phyloP scores from a whole-genome alignment of 2,888 invertebrate genomes.

The Dichetophora obliterata region DNA sequence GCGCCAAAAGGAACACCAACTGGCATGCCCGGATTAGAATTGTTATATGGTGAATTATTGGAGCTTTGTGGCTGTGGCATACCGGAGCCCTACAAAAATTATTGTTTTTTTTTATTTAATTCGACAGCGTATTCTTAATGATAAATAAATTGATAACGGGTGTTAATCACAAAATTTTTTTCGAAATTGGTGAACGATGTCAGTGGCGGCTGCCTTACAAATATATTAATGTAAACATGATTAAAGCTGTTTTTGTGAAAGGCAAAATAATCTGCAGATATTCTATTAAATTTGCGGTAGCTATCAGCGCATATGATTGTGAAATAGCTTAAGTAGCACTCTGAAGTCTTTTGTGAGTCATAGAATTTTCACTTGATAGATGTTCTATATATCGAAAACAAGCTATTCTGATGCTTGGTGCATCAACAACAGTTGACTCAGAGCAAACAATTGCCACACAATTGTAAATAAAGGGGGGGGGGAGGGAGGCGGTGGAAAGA shows the following conservation, averaged over 20 bases:
- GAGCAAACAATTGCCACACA: no score
- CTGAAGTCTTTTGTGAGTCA: no score
- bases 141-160: not conserved
- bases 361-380: no score
- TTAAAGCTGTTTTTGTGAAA: not conserved
- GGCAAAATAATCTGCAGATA: not conserved
- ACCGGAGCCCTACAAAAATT: slow-evolving; percentile 68
- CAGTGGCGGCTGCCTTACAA: not conserved
- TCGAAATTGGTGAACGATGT: not conserved
- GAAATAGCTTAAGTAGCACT: not conserved
- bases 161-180: not conserved
- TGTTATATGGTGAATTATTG: slow-evolving; percentile 52
- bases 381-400: no score
- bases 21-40: slow-evolving; percentile 48
- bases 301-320: not conserved
- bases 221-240: no score
- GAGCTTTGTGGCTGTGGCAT: slow-evolving; percentile 60
- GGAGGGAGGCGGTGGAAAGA: no score
- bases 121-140: not conserved
- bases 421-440: no score
- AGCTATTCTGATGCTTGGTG: no score
- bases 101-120: slow-evolving; percentile 16
- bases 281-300: no score
- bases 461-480: no score
- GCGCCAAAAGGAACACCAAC: slow-evolving; percentile 65